Conservation (phyloP, 2,797 vertebrate genomes). For the Gorsachius magnificus region DNA sequence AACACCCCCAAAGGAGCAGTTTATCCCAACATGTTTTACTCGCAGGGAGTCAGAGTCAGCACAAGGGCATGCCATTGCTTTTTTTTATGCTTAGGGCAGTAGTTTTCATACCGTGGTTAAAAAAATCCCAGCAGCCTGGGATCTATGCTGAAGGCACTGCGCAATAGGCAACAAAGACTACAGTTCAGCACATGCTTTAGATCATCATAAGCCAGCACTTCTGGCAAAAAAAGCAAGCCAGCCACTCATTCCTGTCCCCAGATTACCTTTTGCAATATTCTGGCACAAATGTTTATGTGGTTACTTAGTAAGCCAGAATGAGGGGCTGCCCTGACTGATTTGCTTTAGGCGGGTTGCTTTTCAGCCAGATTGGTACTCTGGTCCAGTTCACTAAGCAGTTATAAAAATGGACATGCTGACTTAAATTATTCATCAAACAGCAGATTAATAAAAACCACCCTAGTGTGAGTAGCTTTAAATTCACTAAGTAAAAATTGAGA, state of each 20-base stretch:
- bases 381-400: background rate
- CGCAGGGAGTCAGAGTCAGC: background rate
- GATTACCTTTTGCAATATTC: background rate
- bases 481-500: background rate
- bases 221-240: background rate
- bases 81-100: background rate
- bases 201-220: background rate
- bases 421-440: conserved; percentile 11
- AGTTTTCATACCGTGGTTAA: background rate
- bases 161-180: background rate
- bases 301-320: background rate
- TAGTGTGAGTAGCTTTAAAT: background rate
- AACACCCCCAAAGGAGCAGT: background rate
- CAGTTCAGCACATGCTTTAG: background rate
- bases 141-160: background rate
- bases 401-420: background rate
- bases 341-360: background rate
- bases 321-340: background rate
- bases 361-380: background rate
- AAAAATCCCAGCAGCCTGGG: background rate
- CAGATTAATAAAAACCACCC: background rate
- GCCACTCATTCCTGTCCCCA: background rate
- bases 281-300: background rate
- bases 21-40: background rate
- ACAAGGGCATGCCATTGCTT: background rate